Evolutionary conservation across 2,113 vertebrate species (phyloP).

Genomic region (Oceanodroma tethys): DNA sequence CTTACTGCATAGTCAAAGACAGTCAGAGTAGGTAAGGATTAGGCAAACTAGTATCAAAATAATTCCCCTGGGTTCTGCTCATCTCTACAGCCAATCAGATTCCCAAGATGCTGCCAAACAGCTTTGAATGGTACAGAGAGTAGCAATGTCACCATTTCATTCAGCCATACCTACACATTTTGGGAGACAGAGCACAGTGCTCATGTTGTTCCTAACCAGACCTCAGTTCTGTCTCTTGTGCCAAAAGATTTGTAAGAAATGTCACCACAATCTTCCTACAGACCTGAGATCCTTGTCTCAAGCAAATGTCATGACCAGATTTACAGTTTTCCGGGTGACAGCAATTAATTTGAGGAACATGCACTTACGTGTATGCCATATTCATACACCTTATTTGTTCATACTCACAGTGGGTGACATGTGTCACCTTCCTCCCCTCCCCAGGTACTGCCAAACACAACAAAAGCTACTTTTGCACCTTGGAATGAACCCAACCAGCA

Average conservation of each 20-base stretch:
- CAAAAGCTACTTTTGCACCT: neutral
- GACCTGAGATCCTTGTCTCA: neutral
- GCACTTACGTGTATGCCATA: neutral
- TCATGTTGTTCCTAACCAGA: accelerated
- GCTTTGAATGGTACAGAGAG: accelerated
- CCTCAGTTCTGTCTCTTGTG: neutral
- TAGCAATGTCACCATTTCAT: neutral
- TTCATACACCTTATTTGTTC: neutral
- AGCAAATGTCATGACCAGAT: neutral
- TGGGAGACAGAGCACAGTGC: accelerated
- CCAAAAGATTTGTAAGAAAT: neutral
- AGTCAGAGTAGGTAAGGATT: neutral
- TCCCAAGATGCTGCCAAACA: neutral
- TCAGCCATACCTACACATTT: accelerated
- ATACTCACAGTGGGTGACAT: neutral
- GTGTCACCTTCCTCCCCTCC: neutral
- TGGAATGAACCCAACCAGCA: neutral
- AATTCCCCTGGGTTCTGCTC: neutral
- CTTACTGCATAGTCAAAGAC: neutral
- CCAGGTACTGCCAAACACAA: neutral
- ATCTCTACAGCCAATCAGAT: neutral
- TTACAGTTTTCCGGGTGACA: neutral
- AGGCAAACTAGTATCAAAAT: neutral
- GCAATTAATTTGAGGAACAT: neutral
- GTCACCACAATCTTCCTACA: neutral